These are phyloP conservation scores for Anastrepha obliqua DNA, from an alignment of 1,140 invertebrate species.

Conservation along the genomic window DNA sequence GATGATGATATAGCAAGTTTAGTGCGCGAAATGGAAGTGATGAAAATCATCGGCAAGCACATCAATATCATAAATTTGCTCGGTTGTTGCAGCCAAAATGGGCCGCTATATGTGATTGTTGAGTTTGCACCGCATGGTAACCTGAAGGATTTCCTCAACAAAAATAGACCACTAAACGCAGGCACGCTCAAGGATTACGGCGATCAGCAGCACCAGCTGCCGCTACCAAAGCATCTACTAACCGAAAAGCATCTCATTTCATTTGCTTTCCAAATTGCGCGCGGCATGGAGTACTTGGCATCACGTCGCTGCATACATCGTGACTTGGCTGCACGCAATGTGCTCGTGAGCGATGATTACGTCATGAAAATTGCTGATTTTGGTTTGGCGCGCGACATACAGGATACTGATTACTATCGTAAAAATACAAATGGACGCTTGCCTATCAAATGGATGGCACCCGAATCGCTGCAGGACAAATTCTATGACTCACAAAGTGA, in stretches of 20 bases:
- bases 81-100: conserved; percentile 96
- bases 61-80: conserved; percentile 97
- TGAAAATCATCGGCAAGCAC: conserved; percentile 98
- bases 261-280: conserved; percentile 96
- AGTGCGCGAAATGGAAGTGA: conserved; percentile 98
- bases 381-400: conserved; percentile 95
- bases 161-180: conserved; percentile 81
- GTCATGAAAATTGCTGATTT: conserved; percentile 98
- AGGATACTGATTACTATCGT: conserved; percentile 96
- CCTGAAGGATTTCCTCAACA: conserved; percentile 93
- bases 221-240: conserved; percentile 81
- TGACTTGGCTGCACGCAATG: conserved; percentile 97
- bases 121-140: conserved; percentile 97
- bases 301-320: conserved; percentile 96
- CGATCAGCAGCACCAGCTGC: conserved; percentile 70
- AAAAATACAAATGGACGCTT: conserved; percentile 96
- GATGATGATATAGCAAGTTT: conserved; percentile 98
- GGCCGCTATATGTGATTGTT: conserved; percentile 95
- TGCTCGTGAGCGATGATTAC: conserved; percentile 94
- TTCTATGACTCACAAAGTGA: conserved; percentile 97
- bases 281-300: conserved; percentile 97
- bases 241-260: conserved; percentile 96
- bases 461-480: conserved; percentile 95
- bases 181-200: conserved; percentile 72
- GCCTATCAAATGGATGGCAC: conserved; percentile 99